Evolutionary conservation across 2,113 vertebrate genomes (phyloP), one percentile per base, ranked within the genome.

Genomic region (Sclerurus mexicanus): DNA sequence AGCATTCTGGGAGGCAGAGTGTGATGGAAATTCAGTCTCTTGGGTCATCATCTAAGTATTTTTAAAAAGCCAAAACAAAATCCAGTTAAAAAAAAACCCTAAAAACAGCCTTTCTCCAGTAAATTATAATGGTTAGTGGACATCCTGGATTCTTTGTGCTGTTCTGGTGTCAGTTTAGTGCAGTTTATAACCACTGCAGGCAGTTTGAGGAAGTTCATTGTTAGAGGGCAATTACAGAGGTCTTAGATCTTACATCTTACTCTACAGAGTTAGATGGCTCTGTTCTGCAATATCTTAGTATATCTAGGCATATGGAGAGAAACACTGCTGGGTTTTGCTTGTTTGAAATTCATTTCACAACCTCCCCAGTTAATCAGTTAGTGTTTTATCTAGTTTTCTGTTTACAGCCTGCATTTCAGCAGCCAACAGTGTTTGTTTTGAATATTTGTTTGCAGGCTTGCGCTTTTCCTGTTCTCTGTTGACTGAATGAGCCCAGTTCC

Each of bases 401-500:
- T 59, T 92, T 89, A 15, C 1, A 20, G 31, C 63, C 40, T 89
- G 35, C 25, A 20, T 87, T 87, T 93, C 63, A 72, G 77, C 44
- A 81, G 50, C n/a, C 0, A 6, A 0, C 40, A 50, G 39, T 19
- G 5, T 53, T 71, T 20, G 1, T 62, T 84, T 77, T 69, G 39
- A 91, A 49, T 87, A 63, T 92, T 89, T 47, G 14, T 82, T 85
- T 78, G 27, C 44, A 82, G 49, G 7, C 47, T 67, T 89, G 20
- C 0, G 1, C 10, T 86, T 86, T 82, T 92, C 63, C 31, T 89
- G 55, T 31, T 84, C 71, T 81, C 78, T 91, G 21, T 93, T 95
- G 76, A 69, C 46, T 59, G 47, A 92, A 68, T 79, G 53, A 94
- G 47, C 33, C 31, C 33, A 64, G 27, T 52, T 93, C 50, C 47